These are phyloP conservation scores for Oreotrochilus melanogaster DNA, from an alignment of 2,113 vertebrate species.

Conservation along the genomic window DNA sequence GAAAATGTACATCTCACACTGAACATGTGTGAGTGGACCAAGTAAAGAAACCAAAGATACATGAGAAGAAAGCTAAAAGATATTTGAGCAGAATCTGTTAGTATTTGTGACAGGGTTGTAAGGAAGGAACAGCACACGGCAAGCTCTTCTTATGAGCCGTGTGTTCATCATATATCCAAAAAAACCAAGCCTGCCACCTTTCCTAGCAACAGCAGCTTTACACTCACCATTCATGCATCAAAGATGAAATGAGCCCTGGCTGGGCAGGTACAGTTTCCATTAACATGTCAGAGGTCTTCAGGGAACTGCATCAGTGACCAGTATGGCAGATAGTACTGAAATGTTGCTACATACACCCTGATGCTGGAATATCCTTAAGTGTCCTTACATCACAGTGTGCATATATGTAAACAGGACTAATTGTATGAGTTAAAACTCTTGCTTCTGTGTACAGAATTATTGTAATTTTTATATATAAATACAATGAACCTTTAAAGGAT, in stretches of 20 bases:
- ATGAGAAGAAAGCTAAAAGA: not conserved
- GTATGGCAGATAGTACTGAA: not conserved
- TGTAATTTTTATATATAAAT: not conserved
- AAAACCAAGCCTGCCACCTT: not conserved
- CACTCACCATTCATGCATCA: not conserved
- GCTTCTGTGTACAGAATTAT: not conserved
- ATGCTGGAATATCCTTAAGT: not conserved
- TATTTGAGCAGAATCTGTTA: not conserved
- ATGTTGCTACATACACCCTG: not conserved
- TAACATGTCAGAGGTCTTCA: not conserved
- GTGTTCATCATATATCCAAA: not conserved
- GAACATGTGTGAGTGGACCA: constrained; percentile 20
- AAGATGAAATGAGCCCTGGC: not conserved
- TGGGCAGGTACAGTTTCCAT: not conserved
- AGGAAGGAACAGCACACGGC: not conserved
- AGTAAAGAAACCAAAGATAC: constrained; percentile 41
- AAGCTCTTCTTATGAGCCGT: not conserved
- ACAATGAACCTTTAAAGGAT: not conserved
- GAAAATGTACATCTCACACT: constrained; percentile 41
- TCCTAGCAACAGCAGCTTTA: not conserved
- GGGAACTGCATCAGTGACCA: not conserved
- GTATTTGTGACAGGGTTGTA: constrained; percentile 22
- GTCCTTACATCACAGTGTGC: not conserved
- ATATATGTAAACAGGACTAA: not conserved
- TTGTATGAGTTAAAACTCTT: not conserved